Conservation (phyloP, 53 echinoderm and acorn worm species). For the Crossaster papposus region DNA sequence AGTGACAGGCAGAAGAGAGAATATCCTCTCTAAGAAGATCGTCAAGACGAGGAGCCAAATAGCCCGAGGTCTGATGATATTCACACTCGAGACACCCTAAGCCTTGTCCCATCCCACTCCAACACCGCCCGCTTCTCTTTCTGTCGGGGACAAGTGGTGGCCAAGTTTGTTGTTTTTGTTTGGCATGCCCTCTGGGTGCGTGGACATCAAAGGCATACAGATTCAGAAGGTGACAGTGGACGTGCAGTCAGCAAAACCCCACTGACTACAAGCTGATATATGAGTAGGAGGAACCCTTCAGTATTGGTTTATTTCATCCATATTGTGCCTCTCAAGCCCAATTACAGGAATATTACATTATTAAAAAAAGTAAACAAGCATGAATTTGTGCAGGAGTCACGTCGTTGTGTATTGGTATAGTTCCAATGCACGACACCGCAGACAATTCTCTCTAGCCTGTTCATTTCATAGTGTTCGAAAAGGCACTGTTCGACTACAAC, state of each 20-base stretch:
- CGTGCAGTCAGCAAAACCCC: too few species aligned
- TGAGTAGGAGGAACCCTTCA: too few species aligned
- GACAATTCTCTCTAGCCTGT: too few species aligned
- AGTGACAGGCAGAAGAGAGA: not conserved
- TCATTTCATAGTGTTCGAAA: too few species aligned
- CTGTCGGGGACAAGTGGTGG: not conserved
- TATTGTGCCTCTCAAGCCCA: too few species aligned
- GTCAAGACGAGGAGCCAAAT: not conserved
- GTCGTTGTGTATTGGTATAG: too few species aligned
- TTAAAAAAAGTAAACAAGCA: too few species aligned
- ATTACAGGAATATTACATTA: too few species aligned
- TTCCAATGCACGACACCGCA: too few species aligned
- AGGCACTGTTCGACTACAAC: too few species aligned
- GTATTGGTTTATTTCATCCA: too few species aligned
- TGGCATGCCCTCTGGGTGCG: not conserved
- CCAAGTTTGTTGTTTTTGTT: constrained; percentile 32
- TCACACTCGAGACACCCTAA: not conserved
- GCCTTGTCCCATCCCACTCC: not conserved
- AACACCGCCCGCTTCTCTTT: not conserved
- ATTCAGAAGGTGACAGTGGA: not conserved
- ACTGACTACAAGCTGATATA: not conserved
- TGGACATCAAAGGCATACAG: not conserved
- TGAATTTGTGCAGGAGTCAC: too few species aligned
- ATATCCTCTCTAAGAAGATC: not conserved
- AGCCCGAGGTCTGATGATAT: not conserved